These are phyloP conservation scores for Actinopyga echinites DNA, from an alignment of 53 echinoderm and acorn worm genomes.

Conservation along the genomic window DNA sequence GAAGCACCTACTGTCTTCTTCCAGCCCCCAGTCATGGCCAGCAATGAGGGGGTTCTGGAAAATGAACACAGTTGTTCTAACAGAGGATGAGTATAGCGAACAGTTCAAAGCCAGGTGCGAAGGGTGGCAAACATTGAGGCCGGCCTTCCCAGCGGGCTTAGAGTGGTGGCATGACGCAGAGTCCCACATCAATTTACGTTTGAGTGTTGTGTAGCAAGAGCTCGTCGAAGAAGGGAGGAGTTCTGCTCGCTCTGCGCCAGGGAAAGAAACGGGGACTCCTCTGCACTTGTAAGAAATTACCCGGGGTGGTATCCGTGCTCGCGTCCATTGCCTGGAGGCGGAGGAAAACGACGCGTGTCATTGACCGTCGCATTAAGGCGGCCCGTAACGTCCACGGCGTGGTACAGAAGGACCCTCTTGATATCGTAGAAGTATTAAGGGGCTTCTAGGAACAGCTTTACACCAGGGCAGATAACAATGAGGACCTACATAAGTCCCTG, in stretches of 20 bases:
- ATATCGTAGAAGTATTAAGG: background rate
- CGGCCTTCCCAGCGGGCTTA: background rate
- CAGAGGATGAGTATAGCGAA: background rate
- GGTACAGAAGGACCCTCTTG: background rate
- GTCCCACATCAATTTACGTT: background rate
- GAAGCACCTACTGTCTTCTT: background rate
- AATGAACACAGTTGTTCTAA: background rate
- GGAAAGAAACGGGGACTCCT: background rate
- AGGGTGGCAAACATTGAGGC: constrained; percentile 3
- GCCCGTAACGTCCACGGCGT: background rate
- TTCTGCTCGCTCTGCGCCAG: background rate
- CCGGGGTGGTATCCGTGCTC: too few species aligned
- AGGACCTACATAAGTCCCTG: too few species aligned
- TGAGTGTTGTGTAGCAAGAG: too few species aligned
- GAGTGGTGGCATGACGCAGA: background rate
- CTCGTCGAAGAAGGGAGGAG: too few species aligned
- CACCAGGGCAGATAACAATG: too few species aligned
- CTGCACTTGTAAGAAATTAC: background rate
- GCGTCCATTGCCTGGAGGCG: background rate
- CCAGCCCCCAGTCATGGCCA: background rate
- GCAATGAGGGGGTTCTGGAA: background rate
- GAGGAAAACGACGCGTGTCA: background rate
- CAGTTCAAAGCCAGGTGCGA: background rate
- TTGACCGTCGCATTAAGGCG: background rate
- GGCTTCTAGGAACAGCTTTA: too few species aligned